These are phyloP conservation scores for Ctenosaura bakeri DNA, from an alignment of 2,797 vertebrate genomes.

Conservation along the genomic window DNA sequence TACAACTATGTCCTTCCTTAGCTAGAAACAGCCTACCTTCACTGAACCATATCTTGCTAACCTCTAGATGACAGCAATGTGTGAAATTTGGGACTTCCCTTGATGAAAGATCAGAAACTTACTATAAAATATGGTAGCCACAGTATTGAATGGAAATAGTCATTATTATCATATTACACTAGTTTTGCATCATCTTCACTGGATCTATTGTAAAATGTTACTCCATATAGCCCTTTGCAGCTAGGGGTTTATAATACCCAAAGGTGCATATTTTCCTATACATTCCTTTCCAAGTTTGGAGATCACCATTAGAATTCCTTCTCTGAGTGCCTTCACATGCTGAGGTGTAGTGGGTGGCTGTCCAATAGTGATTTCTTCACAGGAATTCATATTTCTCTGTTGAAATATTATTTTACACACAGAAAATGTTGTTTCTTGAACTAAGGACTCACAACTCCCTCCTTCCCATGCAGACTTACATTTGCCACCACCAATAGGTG, in stretches of 20 bases:
- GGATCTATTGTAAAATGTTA: too few species aligned
- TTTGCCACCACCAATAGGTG: too few species aligned
- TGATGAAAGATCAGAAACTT: neutral
- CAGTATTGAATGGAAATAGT: neutral
- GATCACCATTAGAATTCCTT: neutral
- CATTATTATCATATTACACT: neutral
- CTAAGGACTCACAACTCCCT: too few species aligned
- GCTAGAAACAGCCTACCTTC: neutral
- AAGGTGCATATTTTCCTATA: too few species aligned
- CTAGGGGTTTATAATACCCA: too few species aligned
- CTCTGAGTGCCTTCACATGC: neutral
- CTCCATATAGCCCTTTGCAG: too few species aligned
- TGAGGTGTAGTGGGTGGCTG: neutral
- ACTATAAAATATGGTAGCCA: neutral
- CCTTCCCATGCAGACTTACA: too few species aligned
- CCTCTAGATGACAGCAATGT: neutral
- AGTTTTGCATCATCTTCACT: neutral
- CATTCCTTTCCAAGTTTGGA: neutral
- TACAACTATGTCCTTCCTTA: neutral
- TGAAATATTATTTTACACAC: too few species aligned
- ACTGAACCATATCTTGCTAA: neutral
- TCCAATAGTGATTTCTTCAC: neutral
- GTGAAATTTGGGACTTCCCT: neutral
- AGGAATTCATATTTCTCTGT: too few species aligned
- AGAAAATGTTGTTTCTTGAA: too few species aligned